Evolutionary conservation across 2,797 vertebrate species (phyloP), one percentile per base, ranked within the genome.

Genomic region (Lepus townsendii): DNA sequence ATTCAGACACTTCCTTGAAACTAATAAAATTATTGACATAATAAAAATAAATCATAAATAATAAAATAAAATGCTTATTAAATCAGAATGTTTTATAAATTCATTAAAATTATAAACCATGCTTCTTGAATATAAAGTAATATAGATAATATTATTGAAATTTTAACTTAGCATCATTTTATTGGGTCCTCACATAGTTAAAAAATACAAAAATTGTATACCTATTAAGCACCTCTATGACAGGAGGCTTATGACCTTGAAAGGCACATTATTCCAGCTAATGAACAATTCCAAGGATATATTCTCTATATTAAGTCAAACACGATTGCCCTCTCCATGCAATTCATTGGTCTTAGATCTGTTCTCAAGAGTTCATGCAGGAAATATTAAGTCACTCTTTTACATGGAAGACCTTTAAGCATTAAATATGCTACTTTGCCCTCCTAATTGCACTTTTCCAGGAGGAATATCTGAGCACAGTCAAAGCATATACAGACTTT

Each of bases 391-490:
- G 78, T 83, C 47, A 90, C 78, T 91, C 60, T 94, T 91, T 93
- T 90, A 79, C 77, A 90, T 71, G 57, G 73, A 24, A 97, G 83
- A 93, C 68, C 71, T 94, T 96, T 91, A 96, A 95, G 68, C 22
- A 47, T 72, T 96, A 83, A 95, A 88, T 77, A 72, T 94, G 78
- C 76, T 69, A 54, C 79, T 96, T 90, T 95, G 83, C 76, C 62
- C 91, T 94, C 69, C 60, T 96, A 94, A 95, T 84, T 95, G 90
- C 72, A 63, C 79, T 94, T 95, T 96, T 96, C 85, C 83, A 90
- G 83, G 91, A 94, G 92, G 83, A 94, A 86, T 87, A 83, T 86
- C 69, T 78, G 73, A 86, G 60, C 84, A 87, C 79, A 91, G 47
- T 88, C 91, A 91, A 93, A 89, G 88, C 47, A 66, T 27, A 93